A percentile compares a stretch with the other conserved stretches of the same genome.
Conservation (phyloP, 2,113 vertebrate species). For the Daubentonia madagascariensis region DNA sequence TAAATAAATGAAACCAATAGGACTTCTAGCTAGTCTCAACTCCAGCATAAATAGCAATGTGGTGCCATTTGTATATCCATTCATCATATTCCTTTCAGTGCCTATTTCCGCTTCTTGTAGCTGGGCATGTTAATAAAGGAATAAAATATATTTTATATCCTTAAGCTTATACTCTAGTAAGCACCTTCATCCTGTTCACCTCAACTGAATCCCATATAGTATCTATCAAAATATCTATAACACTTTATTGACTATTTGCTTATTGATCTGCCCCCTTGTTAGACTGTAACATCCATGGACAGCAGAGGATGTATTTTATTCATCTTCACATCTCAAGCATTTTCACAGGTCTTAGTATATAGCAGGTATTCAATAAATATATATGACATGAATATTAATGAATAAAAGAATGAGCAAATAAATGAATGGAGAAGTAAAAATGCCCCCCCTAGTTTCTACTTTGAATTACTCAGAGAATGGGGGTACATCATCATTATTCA, state of each 20-base stretch:
- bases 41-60: neutral
- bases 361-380: neutral
- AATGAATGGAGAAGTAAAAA: neutral
- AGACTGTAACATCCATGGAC: neutral
- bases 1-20: neutral
- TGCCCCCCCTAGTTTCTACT: too few relatives aligned
- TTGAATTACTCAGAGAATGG: neutral
- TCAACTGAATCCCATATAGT: accelerated
- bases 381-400: neutral
- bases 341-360: neutral
- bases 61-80: accelerated
- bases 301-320: neutral
- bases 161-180: neutral
- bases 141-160: neutral
- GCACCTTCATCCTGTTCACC: neutral
- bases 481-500: neutral
- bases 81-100: too few relatives aligned
- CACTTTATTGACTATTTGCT: neutral
- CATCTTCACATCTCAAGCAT: neutral
- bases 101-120: neutral
- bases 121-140: neutral
- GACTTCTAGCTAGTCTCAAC: neutral
- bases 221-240: neutral
- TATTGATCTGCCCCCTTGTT: neutral
- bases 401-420: neutral